Conservation (phyloP, 2,797 vertebrate genomes). For the Aldrovandia affinis region DNA sequence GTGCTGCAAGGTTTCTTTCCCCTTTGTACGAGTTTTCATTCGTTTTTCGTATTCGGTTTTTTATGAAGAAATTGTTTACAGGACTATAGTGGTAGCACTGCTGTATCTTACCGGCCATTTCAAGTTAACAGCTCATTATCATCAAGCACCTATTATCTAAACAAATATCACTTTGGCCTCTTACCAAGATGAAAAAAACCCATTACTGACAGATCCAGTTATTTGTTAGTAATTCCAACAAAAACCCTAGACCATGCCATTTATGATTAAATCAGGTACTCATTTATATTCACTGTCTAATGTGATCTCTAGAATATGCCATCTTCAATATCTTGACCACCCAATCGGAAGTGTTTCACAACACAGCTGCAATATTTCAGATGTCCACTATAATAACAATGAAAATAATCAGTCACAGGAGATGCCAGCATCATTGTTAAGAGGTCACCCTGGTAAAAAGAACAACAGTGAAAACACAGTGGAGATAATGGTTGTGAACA, state of each 20-base stretch:
- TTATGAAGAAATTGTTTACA: not conserved
- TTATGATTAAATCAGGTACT: not conserved
- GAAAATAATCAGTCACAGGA: not conserved
- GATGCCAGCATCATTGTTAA: not conserved
- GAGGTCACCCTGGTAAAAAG: too few relatives aligned
- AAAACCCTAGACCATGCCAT: not conserved
- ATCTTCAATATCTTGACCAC: not conserved
- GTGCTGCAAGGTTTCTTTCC: not conserved
- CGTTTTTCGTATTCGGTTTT: not conserved
- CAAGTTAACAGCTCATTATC: not conserved
- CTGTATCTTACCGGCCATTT: not conserved
- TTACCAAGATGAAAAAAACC: not conserved
- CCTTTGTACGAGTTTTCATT: not conserved
- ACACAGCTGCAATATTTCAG: not conserved
- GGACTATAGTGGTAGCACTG: not conserved
- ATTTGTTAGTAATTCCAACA: not conserved
- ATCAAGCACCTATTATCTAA: not conserved
- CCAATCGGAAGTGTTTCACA: not conserved
- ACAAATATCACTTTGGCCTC: not conserved
- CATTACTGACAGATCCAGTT: not conserved
- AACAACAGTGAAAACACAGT: not conserved
- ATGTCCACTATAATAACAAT: not conserved
- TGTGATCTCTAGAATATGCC: not conserved
- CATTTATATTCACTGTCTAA: not conserved
- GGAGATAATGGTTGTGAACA: not conserved